phyloP scores from a whole-genome alignment of 1,140 invertebrate genomes.

The Hypothenemus hampei region DNA sequence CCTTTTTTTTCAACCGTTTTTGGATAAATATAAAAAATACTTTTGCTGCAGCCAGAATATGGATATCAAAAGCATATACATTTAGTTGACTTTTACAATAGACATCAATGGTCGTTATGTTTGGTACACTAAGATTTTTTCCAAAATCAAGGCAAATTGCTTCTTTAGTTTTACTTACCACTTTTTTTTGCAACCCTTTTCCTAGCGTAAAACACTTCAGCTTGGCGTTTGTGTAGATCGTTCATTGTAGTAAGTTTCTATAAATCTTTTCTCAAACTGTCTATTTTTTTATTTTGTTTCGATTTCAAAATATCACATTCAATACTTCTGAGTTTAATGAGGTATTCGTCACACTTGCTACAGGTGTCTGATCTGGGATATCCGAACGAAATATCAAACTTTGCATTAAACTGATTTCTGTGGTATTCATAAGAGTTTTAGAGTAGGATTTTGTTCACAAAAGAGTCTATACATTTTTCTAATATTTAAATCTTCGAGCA shows the following conservation, averaged over 20 bases:
- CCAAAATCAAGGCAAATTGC: slow-evolving; percentile 24
- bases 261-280: slow-evolving; percentile 2
- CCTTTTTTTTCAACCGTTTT: slow-evolving; percentile 33
- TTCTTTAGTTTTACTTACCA: slow-evolving; percentile 17
- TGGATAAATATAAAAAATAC: slow-evolving; percentile 28
- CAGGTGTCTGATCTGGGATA: slow-evolving; percentile 24
- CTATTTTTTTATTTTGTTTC: neutral
- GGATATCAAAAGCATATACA: slow-evolving; percentile 31
- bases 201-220: slow-evolving; percentile 22
- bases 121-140: slow-evolving; percentile 26
- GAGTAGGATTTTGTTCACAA: neutral
- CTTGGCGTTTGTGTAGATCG: slow-evolving; percentile 19
- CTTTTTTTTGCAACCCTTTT: slow-evolving; percentile 15
- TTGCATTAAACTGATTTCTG: slow-evolving; percentile 5
- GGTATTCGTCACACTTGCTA: slow-evolving; percentile 16
- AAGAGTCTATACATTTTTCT: slow-evolving; percentile 23
- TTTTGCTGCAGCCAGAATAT: slow-evolving; percentile 14
- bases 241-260: slow-evolving; percentile 3
- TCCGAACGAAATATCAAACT: slow-evolving; percentile 27
- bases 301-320: neutral
- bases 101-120: slow-evolving; percentile 31
- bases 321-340: neutral
- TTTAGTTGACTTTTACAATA: slow-evolving; percentile 32
- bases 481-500: slow-evolving; percentile 17
- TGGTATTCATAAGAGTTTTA: slow-evolving; percentile 13